A percentile compares a stretch with the other conserved stretches of the same genome.
phyloP scores from a whole-genome alignment of 23 tunicate species.

The Halocynthia aurantium region DNA sequence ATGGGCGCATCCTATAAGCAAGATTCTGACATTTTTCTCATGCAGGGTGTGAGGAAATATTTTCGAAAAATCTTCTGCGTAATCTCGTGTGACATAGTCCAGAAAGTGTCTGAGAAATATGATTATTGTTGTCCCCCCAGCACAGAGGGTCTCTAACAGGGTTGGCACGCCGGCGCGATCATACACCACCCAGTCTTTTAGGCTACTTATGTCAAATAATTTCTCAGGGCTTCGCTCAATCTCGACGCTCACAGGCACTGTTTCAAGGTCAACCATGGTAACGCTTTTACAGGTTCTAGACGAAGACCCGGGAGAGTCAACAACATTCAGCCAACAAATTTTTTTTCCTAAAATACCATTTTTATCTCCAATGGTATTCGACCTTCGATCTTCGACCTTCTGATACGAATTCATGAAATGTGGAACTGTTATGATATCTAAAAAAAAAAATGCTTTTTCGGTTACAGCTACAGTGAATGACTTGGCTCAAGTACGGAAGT shows the following conservation, averaged over 20 bases:
- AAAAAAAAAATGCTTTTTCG: no score
- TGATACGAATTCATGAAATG: no score
- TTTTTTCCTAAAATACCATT: no score
- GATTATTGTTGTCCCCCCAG: slow-evolving; percentile 21
- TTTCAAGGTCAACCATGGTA: neutral
- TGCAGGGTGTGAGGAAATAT: slow-evolving; percentile 44
- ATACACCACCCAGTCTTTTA: slow-evolving; percentile 33
- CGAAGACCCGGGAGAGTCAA: no score
- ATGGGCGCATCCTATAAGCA: slow-evolving; percentile 68
- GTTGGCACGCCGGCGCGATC: slow-evolving; percentile 15
- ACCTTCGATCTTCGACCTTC: no score
- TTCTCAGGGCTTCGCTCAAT: slow-evolving; percentile 58
- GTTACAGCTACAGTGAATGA: no score
- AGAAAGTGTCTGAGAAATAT: slow-evolving; percentile 60
- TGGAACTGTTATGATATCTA: no score
- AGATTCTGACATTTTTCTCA: slow-evolving; percentile 23
- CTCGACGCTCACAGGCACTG: slow-evolving; percentile 16
- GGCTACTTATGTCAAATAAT: slow-evolving; percentile 27
- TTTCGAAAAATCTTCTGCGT: slow-evolving; percentile 85
- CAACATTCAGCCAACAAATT: no score
- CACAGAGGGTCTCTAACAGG: slow-evolving; percentile 15
- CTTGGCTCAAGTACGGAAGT: no score
- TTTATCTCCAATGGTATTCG: no score
- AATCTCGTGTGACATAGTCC: slow-evolving; percentile 73
- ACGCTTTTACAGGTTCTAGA: neutral